Base-by-base conservation (phyloP, 2,888 invertebrate species). In the Plemyria rubiginata region DNA sequence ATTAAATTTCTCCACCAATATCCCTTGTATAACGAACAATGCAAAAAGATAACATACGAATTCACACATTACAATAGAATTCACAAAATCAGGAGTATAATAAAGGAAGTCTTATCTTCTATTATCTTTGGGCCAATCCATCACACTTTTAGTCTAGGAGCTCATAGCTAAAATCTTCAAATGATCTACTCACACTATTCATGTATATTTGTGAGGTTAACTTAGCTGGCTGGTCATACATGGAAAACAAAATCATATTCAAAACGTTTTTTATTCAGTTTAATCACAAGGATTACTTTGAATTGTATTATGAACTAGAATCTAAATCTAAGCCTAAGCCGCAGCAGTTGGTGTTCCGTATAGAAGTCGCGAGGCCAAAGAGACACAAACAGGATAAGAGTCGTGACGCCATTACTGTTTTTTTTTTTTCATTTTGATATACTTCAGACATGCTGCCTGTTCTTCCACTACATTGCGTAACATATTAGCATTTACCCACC, bases 91-190 rank as follows among this genome's bases (percentile, higher is more conserved):
- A 54, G 51, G 70, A 71, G 68, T 68, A 73, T 73, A 71, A 73
- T 72, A 71, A 76, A 78, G 71, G 73, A 73, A 75, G 72, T 77
- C 72, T 67, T 76, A 76, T 78, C 72, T 74, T 72, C 73, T 16
- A 45, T 45, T 83, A 86, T 86, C 85, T 75, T 63, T 66, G 62
- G 75, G 69, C 78, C 86, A 82, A 88, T 90, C 87, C 88, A 85
- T 90, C 89, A 88, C 83, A 81, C 76, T 80, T 74, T 74, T 71
- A 72, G 71, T 63, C 55, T 62, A 70, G 70, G 73, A 75, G 74
- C 72, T 76, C 80, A 49, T 29, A 13, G 48, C 13, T 48, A 11
- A n/a, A 28, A 9, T 16, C 38, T n/a, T 16, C n/a, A 15, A 29
- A 22, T 22, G 1, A 22, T n/a, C n/a, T n/a, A n/a, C n/a, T n/a